Conservation (phyloP, 2,888 invertebrate genomes). For the Agrotis segetum region DNA sequence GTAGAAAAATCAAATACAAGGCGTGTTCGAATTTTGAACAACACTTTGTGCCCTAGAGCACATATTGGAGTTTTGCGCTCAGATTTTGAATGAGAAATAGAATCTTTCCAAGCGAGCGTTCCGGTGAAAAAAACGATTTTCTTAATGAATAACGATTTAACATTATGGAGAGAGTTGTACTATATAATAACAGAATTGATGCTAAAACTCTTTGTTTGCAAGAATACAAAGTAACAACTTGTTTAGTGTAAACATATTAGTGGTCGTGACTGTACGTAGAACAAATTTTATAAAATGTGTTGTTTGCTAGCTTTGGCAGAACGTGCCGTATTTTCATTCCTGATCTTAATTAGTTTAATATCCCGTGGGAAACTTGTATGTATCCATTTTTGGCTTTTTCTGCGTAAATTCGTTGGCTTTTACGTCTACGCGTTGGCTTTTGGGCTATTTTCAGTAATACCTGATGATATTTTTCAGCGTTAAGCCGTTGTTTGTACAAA, state of each 20-base stretch:
- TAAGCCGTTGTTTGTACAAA: slow-evolving; percentile 12
- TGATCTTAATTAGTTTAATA: slow-evolving; percentile 43
- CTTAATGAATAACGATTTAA: too few relatives aligned
- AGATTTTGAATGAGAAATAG: too few relatives aligned
- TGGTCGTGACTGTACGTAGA: slow-evolving; percentile 50
- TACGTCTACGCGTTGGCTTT: slow-evolving; percentile 4
- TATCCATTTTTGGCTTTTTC: not conserved
- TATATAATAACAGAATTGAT: not conserved
- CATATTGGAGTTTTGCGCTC: too few relatives aligned
- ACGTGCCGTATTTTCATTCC: slow-evolving; percentile 35
- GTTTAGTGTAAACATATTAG: too few relatives aligned
- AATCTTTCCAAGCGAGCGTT: too few relatives aligned
- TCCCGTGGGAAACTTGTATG: slow-evolving; percentile 1
- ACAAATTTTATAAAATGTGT: slow-evolving; percentile 54
- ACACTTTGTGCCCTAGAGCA: too few relatives aligned
- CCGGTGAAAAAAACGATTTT: too few relatives aligned
- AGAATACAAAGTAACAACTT: not conserved
- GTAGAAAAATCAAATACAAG: too few relatives aligned
- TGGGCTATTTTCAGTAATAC: slow-evolving; percentile 15
- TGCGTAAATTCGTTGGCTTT: slow-evolving; percentile 3
- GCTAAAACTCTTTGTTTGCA: not conserved
- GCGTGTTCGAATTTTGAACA: too few relatives aligned
- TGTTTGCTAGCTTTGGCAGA: slow-evolving; percentile 19
- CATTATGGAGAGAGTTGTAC: too few relatives aligned
- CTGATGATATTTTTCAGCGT: slow-evolving; percentile 9